Evolutionary conservation across 2,888 invertebrate species (phyloP).

Genomic region (Pollenia labialis): DNA sequence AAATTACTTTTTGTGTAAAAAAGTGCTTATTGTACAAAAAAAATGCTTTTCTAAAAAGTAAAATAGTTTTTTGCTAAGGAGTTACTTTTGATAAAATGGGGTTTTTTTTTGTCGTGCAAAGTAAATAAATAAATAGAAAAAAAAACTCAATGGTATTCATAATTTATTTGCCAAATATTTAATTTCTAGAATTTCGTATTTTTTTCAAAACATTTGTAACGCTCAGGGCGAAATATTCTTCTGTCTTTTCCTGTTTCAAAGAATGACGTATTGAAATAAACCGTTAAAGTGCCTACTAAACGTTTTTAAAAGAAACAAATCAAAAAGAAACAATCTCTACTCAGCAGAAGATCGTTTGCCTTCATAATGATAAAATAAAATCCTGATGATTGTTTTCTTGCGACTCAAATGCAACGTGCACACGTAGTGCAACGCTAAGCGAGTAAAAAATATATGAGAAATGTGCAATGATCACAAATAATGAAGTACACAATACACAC

Average conservation of each 20-base stretch:
- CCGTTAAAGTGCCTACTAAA: conserved; percentile 58
- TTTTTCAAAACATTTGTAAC: conserved; percentile 38
- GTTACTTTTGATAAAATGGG: too few relatives aligned
- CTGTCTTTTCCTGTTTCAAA: not conserved
- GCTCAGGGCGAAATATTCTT: conserved; percentile 42
- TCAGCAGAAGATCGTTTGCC: not conserved
- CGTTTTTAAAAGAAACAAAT: conserved; percentile 17
- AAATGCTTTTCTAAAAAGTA: too few relatives aligned
- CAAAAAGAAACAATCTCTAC: not conserved
- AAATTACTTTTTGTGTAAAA: too few relatives aligned
- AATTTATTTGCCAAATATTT: not conserved
- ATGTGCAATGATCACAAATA: conserved; percentile 64
- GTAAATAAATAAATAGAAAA: too few relatives aligned
- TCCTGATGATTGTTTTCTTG: conserved; percentile 35
- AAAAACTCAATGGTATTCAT: too few relatives aligned
- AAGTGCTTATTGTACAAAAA: too few relatives aligned
- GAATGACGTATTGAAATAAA: conserved; percentile 18
- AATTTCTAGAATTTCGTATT: not conserved
- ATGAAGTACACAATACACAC: conserved; percentile 47
- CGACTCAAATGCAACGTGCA: not conserved
- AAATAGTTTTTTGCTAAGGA: too few relatives aligned
- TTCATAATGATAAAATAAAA: conserved; percentile 10
- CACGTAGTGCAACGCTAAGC: conserved; percentile 5
- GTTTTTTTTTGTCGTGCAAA: too few relatives aligned
- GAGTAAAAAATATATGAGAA: not conserved